These are phyloP conservation scores for Aphaenogaster ashmeadi DNA, from an alignment of 1,140 invertebrate genomes.

Conservation along the genomic window DNA sequence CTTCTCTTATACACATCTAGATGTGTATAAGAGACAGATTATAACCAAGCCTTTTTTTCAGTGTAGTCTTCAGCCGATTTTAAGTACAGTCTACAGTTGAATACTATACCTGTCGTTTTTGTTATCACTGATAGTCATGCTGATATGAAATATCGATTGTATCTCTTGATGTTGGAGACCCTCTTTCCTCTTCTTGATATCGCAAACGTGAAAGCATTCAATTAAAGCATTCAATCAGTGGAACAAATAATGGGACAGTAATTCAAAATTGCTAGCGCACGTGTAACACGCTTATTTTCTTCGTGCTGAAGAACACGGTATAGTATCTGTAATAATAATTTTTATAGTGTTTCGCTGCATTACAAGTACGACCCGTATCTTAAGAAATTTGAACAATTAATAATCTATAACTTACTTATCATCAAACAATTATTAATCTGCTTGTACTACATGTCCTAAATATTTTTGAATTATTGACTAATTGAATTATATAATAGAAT, in stretches of 20 bases:
- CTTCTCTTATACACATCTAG: no score
- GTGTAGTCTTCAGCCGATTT: neutral
- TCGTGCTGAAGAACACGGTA: neutral
- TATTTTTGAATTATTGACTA: neutral
- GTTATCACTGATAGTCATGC: neutral
- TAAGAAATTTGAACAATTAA: constrained; percentile 5
- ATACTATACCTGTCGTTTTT: neutral
- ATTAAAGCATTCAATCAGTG: constrained; percentile 34
- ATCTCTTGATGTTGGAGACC: neutral
- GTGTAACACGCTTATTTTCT: neutral
- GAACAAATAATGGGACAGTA: neutral
- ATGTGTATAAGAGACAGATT: no score
- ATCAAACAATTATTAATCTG: neutral
- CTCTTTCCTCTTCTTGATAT: neutral
- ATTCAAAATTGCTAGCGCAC: neutral
- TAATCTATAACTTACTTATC: neutral
- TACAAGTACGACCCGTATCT: neutral
- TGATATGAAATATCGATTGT: neutral
- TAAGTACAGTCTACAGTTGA: neutral
- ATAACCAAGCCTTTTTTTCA: no score
- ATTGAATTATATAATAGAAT: neutral
- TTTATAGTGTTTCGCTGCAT: neutral
- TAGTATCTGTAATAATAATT: constrained; percentile 6
- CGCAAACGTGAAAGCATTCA: neutral
- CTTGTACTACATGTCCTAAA: neutral